These are phyloP conservation scores for Morpho achilles DNA, from an alignment of 2,888 invertebrate genomes.

Conservation along the genomic window DNA sequence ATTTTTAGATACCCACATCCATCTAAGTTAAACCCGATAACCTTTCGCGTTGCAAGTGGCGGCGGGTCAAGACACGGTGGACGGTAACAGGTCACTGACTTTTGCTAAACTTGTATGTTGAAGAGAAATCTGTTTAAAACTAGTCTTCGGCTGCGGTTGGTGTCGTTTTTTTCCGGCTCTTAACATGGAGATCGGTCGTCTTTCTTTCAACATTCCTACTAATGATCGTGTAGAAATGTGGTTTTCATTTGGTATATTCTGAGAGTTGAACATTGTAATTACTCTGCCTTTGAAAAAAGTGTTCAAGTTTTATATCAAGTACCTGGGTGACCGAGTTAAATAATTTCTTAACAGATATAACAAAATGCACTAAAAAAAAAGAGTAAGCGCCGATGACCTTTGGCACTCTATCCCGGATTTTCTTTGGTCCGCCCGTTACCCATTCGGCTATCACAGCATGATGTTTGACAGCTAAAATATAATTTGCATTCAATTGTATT, in stretches of 20 bases:
- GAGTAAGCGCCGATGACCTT: too few relatives aligned
- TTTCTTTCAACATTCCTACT: constrained; percentile 5
- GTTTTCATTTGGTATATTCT: not conserved
- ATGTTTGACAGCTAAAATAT: too few relatives aligned
- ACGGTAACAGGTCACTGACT: constrained; percentile 26
- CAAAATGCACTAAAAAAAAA: too few relatives aligned
- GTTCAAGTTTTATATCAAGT: too few relatives aligned
- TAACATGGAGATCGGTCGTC: constrained; percentile 3
- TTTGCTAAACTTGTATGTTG: constrained; percentile 21
- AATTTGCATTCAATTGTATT: too few relatives aligned
- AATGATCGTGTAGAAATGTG: constrained; percentile 6
- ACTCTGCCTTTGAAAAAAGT: too few relatives aligned
- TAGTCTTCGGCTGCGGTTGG: constrained; percentile 15
- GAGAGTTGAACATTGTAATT: too few relatives aligned
- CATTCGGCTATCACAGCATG: too few relatives aligned
- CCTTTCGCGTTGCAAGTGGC: not conserved
- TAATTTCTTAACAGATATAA: too few relatives aligned
- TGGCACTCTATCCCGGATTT: too few relatives aligned
- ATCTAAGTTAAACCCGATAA: constrained; percentile 9
- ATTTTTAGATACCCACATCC: constrained; percentile 39
- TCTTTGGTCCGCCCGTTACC: too few relatives aligned
- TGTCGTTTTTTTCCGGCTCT: constrained; percentile 4
- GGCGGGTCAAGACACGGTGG: constrained; percentile 15
- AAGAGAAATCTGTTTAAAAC: constrained; percentile 23
- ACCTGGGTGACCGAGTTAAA: too few relatives aligned